These are phyloP conservation scores for Leptinotarsa rubiginosa DNA, from an alignment of 2,888 invertebrate genomes.

Conservation along the genomic window DNA sequence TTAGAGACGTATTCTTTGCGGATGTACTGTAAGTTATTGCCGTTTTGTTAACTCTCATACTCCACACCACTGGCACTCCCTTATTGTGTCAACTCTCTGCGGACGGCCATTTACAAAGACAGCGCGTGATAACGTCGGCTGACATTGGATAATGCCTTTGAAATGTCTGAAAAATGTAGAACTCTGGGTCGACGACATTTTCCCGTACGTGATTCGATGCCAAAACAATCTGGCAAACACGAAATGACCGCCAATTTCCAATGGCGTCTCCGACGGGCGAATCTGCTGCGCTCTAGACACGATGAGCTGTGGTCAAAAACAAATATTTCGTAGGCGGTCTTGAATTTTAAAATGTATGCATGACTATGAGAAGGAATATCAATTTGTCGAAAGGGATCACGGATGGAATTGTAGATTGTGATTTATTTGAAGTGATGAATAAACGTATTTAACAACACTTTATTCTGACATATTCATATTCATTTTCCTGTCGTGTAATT, in stretches of 20 bases:
- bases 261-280: constrained; percentile 25
- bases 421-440: not conserved
- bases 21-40: not conserved
- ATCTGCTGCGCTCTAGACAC: constrained; percentile 15
- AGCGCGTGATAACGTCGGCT: constrained; percentile 20
- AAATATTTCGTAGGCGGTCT: constrained; percentile 6
- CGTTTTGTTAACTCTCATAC: not conserved
- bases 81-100: not conserved
- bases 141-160: constrained; percentile 43
- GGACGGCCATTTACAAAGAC: not conserved
- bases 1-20: too few species aligned
- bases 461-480: too few species aligned
- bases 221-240: constrained; percentile 48
- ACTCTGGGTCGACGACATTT: constrained; percentile 44
- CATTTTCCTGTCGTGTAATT: too few species aligned
- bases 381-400: not conserved
- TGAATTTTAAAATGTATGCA: constrained; percentile 12
- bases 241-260: constrained; percentile 28
- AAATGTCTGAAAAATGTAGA: constrained; percentile 40
- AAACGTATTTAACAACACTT: too few species aligned
- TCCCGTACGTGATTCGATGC: constrained; percentile 43
- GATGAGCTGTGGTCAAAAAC: constrained; percentile 5
- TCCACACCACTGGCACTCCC: not conserved
- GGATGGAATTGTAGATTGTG: not conserved
- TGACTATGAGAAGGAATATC: not conserved